Evolutionary conservation across 2,113 vertebrate species (phyloP).

Genomic region (Delphinus delphis): DNA sequence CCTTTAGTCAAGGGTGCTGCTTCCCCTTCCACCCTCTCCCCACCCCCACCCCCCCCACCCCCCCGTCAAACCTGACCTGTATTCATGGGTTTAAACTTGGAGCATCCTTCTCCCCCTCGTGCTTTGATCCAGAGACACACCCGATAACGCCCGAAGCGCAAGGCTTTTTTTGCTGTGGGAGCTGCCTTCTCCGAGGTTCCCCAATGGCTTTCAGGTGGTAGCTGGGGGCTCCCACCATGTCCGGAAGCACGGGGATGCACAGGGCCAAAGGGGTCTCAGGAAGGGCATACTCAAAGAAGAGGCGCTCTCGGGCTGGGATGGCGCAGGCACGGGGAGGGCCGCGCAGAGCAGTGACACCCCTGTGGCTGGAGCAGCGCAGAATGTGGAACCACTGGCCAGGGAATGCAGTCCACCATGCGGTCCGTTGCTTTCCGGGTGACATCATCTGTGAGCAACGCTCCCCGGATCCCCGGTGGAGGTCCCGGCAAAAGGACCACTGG

Average conservation of each 20-base stretch:
- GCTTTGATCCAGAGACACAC: not conserved
- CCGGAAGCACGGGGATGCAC: not conserved
- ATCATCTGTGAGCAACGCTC: not conserved
- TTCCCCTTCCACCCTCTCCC: not conserved
- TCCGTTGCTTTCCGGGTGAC: not conserved
- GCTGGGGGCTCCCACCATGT: too few relatives aligned
- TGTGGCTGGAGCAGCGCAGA: rapidly evolving
- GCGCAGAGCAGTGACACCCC: too few relatives aligned
- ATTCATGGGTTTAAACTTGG: not conserved
- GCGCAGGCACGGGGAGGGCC: not conserved
- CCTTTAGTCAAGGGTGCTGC: not conserved
- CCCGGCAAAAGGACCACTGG: too few relatives aligned
- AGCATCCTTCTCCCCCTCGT: not conserved
- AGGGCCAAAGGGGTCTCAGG: not conserved
- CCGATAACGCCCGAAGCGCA: not conserved
- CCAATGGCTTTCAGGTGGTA: not conserved
- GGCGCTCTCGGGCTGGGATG: not conserved
- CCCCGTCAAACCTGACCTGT: not conserved
- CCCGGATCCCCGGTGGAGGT: not conserved
- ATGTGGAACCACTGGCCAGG: not conserved
- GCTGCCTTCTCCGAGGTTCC: not conserved
- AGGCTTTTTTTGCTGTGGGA: not conserved
- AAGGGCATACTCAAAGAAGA: not conserved
- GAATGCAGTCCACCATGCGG: not conserved
- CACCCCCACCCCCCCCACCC: too few relatives aligned